Percentiles rank a stretch among this genome's conserved stretches.
Evolutionary conservation across 2,888 invertebrate species (phyloP).

Genomic region (Alcis repandata): DNA sequence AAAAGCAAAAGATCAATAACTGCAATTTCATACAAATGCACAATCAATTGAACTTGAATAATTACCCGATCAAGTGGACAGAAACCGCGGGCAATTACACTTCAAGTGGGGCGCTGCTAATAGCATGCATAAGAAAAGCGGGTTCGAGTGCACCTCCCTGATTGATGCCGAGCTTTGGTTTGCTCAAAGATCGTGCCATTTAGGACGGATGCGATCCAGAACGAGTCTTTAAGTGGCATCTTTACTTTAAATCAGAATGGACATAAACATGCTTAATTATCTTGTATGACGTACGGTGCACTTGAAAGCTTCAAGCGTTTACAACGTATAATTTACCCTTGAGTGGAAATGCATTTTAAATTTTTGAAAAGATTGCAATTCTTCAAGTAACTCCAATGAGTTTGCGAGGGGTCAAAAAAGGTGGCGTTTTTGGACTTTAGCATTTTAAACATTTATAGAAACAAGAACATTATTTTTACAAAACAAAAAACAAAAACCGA

Average conservation of each 20-base stretch:
- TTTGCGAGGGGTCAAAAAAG: too few relatives aligned
- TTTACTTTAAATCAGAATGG: background rate
- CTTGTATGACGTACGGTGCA: background rate
- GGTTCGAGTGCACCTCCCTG: slow-evolving; percentile 10
- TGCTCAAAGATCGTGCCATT: slow-evolving; percentile 2
- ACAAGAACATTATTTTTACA: too few relatives aligned
- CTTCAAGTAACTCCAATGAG: too few relatives aligned
- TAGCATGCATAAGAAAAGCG: slow-evolving; percentile 13
- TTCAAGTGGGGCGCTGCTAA: slow-evolving; percentile 32
- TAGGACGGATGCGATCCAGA: slow-evolving; percentile 12
- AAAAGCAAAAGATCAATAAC: slow-evolving; percentile 15
- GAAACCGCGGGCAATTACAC: slow-evolving; percentile 33
- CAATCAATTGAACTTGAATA: slow-evolving; percentile 25
- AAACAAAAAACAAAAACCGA: too few relatives aligned
- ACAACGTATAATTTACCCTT: too few relatives aligned
- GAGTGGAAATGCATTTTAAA: too few relatives aligned
- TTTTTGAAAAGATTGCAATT: too few relatives aligned
- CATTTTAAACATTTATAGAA: too few relatives aligned
- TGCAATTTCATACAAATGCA: slow-evolving; percentile 17
- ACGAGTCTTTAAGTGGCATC: slow-evolving; percentile 23
- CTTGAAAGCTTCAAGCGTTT: background rate
- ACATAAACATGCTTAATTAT: background rate
- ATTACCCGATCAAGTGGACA: slow-evolving; percentile 27
- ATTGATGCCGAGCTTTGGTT: slow-evolving; percentile 11
- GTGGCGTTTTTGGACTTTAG: too few relatives aligned